Evolutionary conservation across 2,113 vertebrate genomes (phyloP), one percentile per base, ranked within the genome.

Genomic region (Neolamprologus fasciatus): DNA sequence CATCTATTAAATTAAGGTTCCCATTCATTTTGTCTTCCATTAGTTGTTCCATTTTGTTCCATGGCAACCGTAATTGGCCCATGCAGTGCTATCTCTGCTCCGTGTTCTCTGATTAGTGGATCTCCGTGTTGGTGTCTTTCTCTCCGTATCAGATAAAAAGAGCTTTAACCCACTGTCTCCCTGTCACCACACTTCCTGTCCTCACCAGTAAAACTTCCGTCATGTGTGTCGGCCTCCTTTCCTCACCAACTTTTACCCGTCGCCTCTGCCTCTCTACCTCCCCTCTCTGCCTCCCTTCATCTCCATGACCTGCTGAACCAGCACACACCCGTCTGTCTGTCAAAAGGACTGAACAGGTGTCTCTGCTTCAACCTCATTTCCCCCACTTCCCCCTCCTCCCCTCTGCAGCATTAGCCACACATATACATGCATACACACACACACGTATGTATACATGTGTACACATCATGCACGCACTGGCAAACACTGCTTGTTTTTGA

Each of bases 281-380:
- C 82, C 66, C 89, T 40, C 80, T 31, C 45, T 45, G 40, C 81
- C 84, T 71, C 88, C 66, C 68, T 82, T 33, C 80, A 57, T 85
- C 86, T 54, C 81, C 19, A 47, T 93, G 95, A 95, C 96, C 95
- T 96, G 96, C 96, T 97, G 96, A 97, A 96, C 93, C 96, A 97
- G 96, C 96, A 96, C 96, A 96, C 95, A 85, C 95, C 57, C 58
- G 90, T 95, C 94, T 96, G 96, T 96, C 96, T 79, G 93, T 97
- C 96, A 97, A 96, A 94, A 47, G 23, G 28, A 82, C 86, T 53
- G 89, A 97, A 97, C 96, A 97, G 96, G 96, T 97, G 96, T 94
- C 94, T 87, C 90, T 86, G 89, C 91, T 84, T 89, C 92, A 85
- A 93, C 92, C 95, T 94, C 93, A 87, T 91, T 91, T 89, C 91